Percentiles rank a stretch among this genome's conserved stretches.
These are phyloP conservation scores for Monochamus alternatus DNA, from an alignment of 2,888 invertebrate genomes.

Conservation along the genomic window DNA sequence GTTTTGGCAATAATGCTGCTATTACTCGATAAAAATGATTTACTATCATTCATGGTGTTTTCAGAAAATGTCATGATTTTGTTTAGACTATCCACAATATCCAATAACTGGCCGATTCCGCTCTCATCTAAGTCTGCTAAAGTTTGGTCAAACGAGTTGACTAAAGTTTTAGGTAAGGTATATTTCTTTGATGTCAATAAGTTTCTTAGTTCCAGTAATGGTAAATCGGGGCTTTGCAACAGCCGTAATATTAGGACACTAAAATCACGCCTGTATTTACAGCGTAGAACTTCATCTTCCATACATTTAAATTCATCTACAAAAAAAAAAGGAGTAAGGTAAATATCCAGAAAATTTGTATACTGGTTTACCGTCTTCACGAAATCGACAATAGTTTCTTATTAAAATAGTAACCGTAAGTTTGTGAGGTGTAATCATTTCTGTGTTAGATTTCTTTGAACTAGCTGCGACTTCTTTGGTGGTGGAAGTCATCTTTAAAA, in stretches of 20 bases:
- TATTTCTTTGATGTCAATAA: conserved; percentile 78
- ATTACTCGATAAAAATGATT: conserved; percentile 35
- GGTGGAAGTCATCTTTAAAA: conserved; percentile 35
- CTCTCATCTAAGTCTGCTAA: conserved; percentile 75
- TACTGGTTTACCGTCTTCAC: conserved; percentile 70
- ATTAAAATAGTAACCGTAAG: conserved; percentile 84
- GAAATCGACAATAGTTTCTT: conserved; percentile 81
- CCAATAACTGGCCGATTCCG: conserved; percentile 69
- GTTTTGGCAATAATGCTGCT: conserved; percentile 73
- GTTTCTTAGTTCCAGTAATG: conserved; percentile 78
- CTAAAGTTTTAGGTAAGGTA: conserved; percentile 74
- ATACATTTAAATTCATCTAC: conserved; percentile 71
- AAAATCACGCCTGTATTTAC: conserved; percentile 83
- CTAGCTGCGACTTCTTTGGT: conserved; percentile 45
- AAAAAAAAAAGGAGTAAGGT: conserved; percentile 58
- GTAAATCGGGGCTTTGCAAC: conserved; percentile 87
- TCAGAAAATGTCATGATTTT: conserved; percentile 57
- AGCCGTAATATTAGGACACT: conserved; percentile 86
- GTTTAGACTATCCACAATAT: conserved; percentile 64
- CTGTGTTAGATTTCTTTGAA: conserved; percentile 45
- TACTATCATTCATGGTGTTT: conserved; percentile 44
- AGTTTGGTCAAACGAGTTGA: conserved; percentile 76
- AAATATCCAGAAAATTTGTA: conserved; percentile 27
- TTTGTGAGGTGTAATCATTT: conserved; percentile 82
- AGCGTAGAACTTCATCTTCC: conserved; percentile 72